phyloP scores from a whole-genome alignment of 2,113 vertebrate species.

The Australoheros scitulus region DNA sequence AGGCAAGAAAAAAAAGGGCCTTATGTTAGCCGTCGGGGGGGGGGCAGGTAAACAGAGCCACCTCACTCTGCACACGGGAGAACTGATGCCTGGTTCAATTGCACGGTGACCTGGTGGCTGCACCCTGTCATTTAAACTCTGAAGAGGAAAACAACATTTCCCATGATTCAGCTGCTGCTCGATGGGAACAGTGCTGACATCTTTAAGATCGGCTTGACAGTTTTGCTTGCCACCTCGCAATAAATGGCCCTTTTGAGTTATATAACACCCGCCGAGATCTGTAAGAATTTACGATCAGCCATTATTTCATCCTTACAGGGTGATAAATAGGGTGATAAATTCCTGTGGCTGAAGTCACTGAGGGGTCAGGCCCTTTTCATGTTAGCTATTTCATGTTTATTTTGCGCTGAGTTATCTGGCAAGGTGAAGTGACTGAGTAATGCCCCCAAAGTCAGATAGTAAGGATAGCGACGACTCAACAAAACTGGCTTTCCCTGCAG shows the following conservation, averaged over 20 bases:
- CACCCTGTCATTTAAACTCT: slow-evolving; percentile 36
- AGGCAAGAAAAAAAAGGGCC: not conserved
- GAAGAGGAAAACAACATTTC: slow-evolving; percentile 37
- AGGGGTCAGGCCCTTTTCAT: slow-evolving; percentile 42
- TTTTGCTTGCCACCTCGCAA: slow-evolving; percentile 39
- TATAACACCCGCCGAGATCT: slow-evolving; percentile 33
- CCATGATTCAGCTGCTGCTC: slow-evolving; percentile 45
- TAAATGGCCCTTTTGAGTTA: slow-evolving; percentile 49
- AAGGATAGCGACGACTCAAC: slow-evolving; percentile 5
- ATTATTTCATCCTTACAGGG: slow-evolving; percentile 55
- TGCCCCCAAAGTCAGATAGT: slow-evolving; percentile 32
- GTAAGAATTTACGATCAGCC: slow-evolving; percentile 46
- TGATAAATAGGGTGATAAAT: slow-evolving; percentile 57
- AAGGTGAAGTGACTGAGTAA: slow-evolving; percentile 49
- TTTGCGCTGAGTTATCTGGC: slow-evolving; percentile 37
- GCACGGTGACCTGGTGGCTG: slow-evolving; percentile 29
- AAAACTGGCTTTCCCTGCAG: not conserved
- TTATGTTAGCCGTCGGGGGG: not conserved
- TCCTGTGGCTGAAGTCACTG: slow-evolving; percentile 15
- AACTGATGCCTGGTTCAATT: slow-evolving; percentile 23
- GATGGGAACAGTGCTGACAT: slow-evolving; percentile 18
- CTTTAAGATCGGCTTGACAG: slow-evolving; percentile 49
- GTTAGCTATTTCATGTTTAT: slow-evolving; percentile 57
- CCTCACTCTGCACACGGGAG: not conserved
- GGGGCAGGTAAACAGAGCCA: slow-evolving; percentile 46